phyloP scores from a whole-genome alignment of 2,797 vertebrate species.

The Triplophysa yarkandensis region DNA sequence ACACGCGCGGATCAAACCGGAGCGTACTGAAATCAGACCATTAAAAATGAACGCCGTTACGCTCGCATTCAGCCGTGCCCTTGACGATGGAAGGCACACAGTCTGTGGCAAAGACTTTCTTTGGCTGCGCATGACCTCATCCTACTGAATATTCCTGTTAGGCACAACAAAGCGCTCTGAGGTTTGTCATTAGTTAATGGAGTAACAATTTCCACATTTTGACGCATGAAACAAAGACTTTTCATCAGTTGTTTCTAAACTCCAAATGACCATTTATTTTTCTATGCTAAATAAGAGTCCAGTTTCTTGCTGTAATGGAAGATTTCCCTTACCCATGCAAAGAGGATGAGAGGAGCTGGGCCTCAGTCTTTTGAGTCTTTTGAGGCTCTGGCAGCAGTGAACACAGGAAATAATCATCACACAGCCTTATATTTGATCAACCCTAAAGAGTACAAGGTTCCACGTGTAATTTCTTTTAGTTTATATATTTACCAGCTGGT shows the following conservation, averaged over 20 bases:
- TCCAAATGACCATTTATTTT: slow-evolving; percentile 43
- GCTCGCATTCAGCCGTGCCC: slow-evolving; percentile 11
- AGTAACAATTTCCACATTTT: slow-evolving; percentile 18
- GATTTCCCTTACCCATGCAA: slow-evolving; percentile 14
- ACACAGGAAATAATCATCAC: slow-evolving; percentile 57
- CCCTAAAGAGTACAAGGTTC: slow-evolving; percentile 52
- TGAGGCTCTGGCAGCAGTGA: slow-evolving; percentile 24
- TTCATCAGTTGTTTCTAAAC: slow-evolving; percentile 46
- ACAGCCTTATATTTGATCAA: slow-evolving; percentile 65
- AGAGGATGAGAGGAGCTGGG: slow-evolving; percentile 48
- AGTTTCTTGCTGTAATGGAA: slow-evolving; percentile 47
- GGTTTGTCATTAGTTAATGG: slow-evolving; percentile 37
- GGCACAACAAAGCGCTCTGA: slow-evolving; percentile 10
- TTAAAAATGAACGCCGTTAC: slow-evolving; percentile 6
- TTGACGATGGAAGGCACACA: slow-evolving; percentile 21
- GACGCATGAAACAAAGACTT: slow-evolving; percentile 29
- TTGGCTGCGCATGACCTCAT: slow-evolving; percentile 23
- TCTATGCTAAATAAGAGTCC: slow-evolving; percentile 31
- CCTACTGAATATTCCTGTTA: slow-evolving; percentile 2
- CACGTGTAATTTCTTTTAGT: slow-evolving; percentile 60
- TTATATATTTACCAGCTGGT: slow-evolving; percentile 58
- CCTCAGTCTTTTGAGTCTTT: slow-evolving; percentile 15
- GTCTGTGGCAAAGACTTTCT: slow-evolving; percentile 16
- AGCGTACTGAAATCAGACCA: slow-evolving; percentile 35
- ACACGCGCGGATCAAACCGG: slow-evolving; percentile 48